A percentile compares a stretch with the other conserved stretches of the same genome.
Evolutionary conservation across 2,888 invertebrate genomes (phyloP).

Genomic region (Diadromus collaris): DNA sequence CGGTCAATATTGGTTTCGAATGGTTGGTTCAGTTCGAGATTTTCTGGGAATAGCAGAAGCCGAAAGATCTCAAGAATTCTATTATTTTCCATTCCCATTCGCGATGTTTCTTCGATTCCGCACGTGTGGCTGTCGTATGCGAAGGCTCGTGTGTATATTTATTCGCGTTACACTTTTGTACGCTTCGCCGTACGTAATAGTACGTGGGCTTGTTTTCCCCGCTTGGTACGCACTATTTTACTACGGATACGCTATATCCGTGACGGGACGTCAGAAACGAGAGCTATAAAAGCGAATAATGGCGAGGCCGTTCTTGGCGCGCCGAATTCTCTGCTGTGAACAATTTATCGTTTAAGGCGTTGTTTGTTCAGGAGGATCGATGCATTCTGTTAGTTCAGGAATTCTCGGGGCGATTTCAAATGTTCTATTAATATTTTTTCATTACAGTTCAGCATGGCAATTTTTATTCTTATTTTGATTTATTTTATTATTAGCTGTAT

Average conservation of each 20-base stretch:
- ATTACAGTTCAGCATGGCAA: background rate
- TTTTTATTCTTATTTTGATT: background rate
- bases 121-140: background rate
- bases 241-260: constrained; percentile 20
- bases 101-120: background rate
- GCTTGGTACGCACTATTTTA: constrained; percentile 28
- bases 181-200: constrained; percentile 37
- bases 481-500: background rate
- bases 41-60: background rate
- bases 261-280: background rate
- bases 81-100: constrained; percentile 2
- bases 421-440: background rate
- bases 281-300: background rate
- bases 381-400: no score
- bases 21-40: background rate
- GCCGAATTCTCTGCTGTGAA: background rate
- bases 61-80: background rate
- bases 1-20: background rate
- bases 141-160: constrained; percentile 24
- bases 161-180: constrained; percentile 41
- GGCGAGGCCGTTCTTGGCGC: background rate
- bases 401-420: background rate
- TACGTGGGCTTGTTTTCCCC: constrained; percentile 37
- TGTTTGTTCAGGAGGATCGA: background rate
- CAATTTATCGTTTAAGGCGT: background rate